Percentiles rank a stretch among this genome's conserved stretches.
Conservation (phyloP, 2,797 vertebrate species). For the Atherinosoma microstoma region DNA sequence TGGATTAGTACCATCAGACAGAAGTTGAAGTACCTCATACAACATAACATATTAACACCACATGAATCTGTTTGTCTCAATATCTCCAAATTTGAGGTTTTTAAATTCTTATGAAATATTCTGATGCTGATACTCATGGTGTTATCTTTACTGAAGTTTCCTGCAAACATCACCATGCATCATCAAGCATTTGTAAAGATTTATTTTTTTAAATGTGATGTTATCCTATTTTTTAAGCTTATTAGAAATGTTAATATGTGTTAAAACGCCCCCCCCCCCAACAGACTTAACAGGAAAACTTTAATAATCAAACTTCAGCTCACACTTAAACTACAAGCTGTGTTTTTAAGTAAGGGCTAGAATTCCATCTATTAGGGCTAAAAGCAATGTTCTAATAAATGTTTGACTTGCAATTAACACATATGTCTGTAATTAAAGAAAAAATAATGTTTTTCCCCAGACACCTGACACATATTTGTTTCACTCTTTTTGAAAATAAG, state of each 20-base stretch:
- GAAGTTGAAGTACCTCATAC: not conserved
- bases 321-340: not conserved
- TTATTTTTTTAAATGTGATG: constrained; percentile 9
- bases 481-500: not conserved
- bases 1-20: not conserved
- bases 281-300: constrained; percentile 20
- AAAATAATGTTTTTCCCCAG: not conserved
- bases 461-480: not conserved
- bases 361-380: constrained; percentile 1
- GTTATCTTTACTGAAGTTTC: not conserved
- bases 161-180: constrained; percentile 21
- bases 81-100: not conserved
- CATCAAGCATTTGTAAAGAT: not conserved
- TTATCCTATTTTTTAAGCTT: not conserved
- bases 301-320: not conserved
- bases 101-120: no score
- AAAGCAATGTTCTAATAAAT: not conserved
- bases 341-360: constrained; percentile 34
- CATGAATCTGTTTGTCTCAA: not conserved
- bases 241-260: no score
- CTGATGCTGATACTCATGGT: not conserved
- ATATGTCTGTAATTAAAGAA: no score
- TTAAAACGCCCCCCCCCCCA: no score
- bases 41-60: not conserved
- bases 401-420: no score